Evolutionary conservation across 2,797 vertebrate species (phyloP).

Genomic region (Ciconia nigra): DNA sequence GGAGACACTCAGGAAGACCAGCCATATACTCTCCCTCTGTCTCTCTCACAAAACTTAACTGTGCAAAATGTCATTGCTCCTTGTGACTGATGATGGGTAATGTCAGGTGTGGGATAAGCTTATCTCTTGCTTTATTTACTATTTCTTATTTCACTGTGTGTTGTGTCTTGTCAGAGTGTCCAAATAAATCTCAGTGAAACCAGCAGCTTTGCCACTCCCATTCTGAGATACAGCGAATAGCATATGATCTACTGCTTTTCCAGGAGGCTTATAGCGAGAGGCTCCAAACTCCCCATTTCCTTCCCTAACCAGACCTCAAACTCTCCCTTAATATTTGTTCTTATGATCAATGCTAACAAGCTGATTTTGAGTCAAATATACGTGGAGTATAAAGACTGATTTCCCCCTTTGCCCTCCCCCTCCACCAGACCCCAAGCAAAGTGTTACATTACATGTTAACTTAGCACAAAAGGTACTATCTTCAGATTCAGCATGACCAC

Average conservation of each 20-base stretch:
- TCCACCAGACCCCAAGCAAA: background rate
- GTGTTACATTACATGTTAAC: background rate
- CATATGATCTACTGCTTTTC: background rate
- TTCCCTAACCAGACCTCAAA: background rate
- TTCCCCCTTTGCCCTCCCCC: background rate
- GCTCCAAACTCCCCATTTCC: background rate
- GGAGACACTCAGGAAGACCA: background rate
- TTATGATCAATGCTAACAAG: background rate
- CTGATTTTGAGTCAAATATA: background rate
- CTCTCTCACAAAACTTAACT: background rate
- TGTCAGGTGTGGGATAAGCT: constrained; percentile 46
- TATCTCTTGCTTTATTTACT: constrained; percentile 33
- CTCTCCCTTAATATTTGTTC: background rate
- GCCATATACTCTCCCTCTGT: background rate
- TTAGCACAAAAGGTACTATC: background rate
- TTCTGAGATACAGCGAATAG: background rate
- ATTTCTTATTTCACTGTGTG: constrained; percentile 28
- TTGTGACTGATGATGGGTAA: constrained; percentile 42
- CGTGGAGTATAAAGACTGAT: rapidly evolving
- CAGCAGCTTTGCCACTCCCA: background rate
- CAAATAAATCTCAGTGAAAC: constrained; percentile 8
- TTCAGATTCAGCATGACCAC: background rate
- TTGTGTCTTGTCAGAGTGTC: constrained; percentile 10
- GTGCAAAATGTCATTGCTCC: constrained; percentile 37
- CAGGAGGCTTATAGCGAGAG: background rate